Evolutionary conservation across 92 coral and sea anemone species (phyloP).

Genomic region (Epizoanthus ramosus): DNA sequence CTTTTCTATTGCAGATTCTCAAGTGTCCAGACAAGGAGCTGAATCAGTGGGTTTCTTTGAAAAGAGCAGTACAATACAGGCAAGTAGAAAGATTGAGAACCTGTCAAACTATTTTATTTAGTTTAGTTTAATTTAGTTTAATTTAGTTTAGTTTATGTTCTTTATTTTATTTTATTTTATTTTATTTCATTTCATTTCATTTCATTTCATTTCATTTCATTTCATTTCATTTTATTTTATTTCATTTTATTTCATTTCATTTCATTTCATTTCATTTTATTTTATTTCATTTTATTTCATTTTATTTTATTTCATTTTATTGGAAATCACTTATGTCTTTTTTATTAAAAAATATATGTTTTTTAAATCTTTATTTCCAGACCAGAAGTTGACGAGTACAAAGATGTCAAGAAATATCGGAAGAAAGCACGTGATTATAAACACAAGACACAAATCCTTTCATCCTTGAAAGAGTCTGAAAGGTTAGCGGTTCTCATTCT

Average conservation of each 20-base stretch:
- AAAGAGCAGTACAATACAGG: slow-evolving; percentile 93
- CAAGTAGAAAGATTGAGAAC: slow-evolving; percentile 14
- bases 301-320: background rate
- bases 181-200: background rate
- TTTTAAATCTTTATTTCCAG: slow-evolving; percentile 37
- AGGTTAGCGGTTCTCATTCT: slow-evolving; percentile 1
- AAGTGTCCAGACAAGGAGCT: slow-evolving; percentile 84
- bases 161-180: background rate
- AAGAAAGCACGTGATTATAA: slow-evolving; percentile 64
- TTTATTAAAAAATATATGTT: background rate
- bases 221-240: background rate
- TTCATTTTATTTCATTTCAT: too few relatives aligned
- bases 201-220: background rate
- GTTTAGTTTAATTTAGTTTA: too few relatives aligned
- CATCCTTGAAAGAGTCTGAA: slow-evolving; percentile 54
- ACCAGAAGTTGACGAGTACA: slow-evolving; percentile 74
- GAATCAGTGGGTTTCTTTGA: slow-evolving; percentile 94
- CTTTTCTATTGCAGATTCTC: slow-evolving; percentile 57
- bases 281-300: too few relatives aligned
- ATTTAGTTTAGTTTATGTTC: too few relatives aligned
- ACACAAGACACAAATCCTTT: slow-evolving; percentile 66
- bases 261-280: background rate
- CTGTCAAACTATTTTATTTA: background rate
- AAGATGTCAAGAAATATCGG: slow-evolving; percentile 82
- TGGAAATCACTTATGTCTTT: too few relatives aligned